Evolutionary conservation across 2,888 invertebrate species (phyloP).

Genomic region (Mythimna ferrago): DNA sequence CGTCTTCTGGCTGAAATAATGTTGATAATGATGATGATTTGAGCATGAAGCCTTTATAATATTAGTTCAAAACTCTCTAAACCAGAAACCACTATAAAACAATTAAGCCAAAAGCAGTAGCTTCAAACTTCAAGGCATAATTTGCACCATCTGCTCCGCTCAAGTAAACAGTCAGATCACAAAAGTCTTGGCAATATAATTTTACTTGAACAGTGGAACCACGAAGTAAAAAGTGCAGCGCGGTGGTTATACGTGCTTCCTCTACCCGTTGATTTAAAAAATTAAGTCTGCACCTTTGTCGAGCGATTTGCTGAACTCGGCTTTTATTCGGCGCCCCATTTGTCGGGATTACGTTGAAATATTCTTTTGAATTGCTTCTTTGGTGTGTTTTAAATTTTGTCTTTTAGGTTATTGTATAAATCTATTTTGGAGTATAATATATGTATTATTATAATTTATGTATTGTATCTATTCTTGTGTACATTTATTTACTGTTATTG

Average conservation of each 20-base stretch:
- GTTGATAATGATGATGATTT: no score
- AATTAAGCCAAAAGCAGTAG: slow-evolving; percentile 34
- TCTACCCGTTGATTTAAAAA: slow-evolving; percentile 61
- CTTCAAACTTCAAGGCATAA: slow-evolving; percentile 29
- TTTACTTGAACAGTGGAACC: slow-evolving; percentile 51
- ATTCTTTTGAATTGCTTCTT: slow-evolving; percentile 30
- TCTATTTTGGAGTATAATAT: no score
- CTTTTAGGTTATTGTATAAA: no score
- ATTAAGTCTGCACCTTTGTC: slow-evolving; percentile 61
- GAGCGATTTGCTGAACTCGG: slow-evolving; percentile 53
- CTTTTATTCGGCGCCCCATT: slow-evolving; percentile 41
- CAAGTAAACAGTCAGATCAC: slow-evolving; percentile 40
- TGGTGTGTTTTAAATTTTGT: background rate
- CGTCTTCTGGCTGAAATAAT: no score
- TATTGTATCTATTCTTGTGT: no score
- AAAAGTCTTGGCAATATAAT: slow-evolving; percentile 55
- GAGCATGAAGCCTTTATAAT: no score
- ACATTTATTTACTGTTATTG: no score
- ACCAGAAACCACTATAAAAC: slow-evolving; percentile 15
- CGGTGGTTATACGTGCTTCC: slow-evolving; percentile 55
- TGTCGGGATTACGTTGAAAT: slow-evolving; percentile 41
- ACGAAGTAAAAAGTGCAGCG: slow-evolving; percentile 54
- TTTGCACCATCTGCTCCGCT: slow-evolving; percentile 42
- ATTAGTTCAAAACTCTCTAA: background rate
- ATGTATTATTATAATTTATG: no score